Base-by-base conservation (phyloP, 2,113 vertebrate genomes). In the Vimba vimba region DNA sequence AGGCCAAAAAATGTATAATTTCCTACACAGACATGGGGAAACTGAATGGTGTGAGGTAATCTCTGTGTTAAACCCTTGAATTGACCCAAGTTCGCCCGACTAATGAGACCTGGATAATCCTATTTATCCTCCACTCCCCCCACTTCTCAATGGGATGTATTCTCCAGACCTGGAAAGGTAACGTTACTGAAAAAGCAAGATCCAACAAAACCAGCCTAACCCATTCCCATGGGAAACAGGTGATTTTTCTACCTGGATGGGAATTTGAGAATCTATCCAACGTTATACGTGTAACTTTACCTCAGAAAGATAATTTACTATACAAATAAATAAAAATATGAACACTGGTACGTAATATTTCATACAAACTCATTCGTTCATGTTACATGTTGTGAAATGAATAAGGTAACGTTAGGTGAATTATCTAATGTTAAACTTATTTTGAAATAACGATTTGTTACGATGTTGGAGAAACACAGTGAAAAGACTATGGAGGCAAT, bases 61-160 rank as follows among this genome's bases (percentile, higher is more conserved):
- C 25, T 82, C 2, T 62, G 74, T 62, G 74, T 19, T 76, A 52
- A 76, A 76, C n/a, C 74, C 19, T 21, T 62, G 77, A 79, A 79
- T 2, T 69, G 45, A 55, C 17, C 80, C 45, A 82, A n/a, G 11
- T 25, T 69, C 19, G 25, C 62, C 8, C 23, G 21, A 45, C 19
- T 50, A 55, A 55, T 50, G n/a, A 55, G 39, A 79, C 33, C 33
- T 79, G 27, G 57, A 69, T 83, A 55, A 69, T 71, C 47, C 66
- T 17, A 71, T 71, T 71, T 25, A 71, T 50, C 66, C 62, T 82
- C 12, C 9, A 33, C 55, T 68, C 13, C 79, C 64, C 19, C 33
- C n/a, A 11, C 21, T 52, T 69, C 64, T 82, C 60, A 71, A 71
- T 83, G 21, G 30, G 81, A 36, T 71, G 79, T 50, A 80, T 60